Conservation (phyloP, 2,888 invertebrate genomes). For the Tiliacea aurago region DNA sequence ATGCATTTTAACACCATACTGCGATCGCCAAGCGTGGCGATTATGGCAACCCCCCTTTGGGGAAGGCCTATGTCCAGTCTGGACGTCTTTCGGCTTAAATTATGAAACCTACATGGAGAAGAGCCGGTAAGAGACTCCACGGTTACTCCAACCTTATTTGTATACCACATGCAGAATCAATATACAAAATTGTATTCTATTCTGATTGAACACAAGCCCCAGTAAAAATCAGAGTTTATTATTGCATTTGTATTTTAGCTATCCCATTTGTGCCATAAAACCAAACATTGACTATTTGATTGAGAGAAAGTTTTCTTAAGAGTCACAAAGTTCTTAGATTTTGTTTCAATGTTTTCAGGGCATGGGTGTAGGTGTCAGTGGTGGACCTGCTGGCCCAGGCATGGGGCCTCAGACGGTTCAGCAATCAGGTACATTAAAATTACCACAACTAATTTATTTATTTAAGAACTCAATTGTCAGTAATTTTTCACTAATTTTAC, state of each 20-base stretch:
- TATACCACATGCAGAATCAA: too few relatives aligned
- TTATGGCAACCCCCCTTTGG: too few relatives aligned
- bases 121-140: too few relatives aligned
- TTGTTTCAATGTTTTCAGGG: constrained; percentile 72
- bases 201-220: too few relatives aligned
- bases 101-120: too few relatives aligned
- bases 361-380: constrained; percentile 86
- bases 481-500: not conserved
- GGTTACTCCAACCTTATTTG: too few relatives aligned
- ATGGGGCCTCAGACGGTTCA: constrained; percentile 83
- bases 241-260: not conserved
- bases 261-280: not conserved
- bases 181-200: too few relatives aligned
- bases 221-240: too few relatives aligned
- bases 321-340: not conserved
- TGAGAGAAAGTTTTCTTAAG: not conserved
- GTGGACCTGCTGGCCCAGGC: constrained; percentile 76
- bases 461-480: not conserved
- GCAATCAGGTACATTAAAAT: constrained; percentile 75
- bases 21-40: too few relatives aligned
- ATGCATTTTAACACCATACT: too few relatives aligned
- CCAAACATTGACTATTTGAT: not conserved
- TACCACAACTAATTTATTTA: not conserved
- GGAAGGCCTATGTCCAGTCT: too few relatives aligned
- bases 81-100: too few relatives aligned